These are phyloP conservation scores for Pteronotus mesoamericanus DNA, from an alignment of 2,797 vertebrate species.

Conservation along the genomic window DNA sequence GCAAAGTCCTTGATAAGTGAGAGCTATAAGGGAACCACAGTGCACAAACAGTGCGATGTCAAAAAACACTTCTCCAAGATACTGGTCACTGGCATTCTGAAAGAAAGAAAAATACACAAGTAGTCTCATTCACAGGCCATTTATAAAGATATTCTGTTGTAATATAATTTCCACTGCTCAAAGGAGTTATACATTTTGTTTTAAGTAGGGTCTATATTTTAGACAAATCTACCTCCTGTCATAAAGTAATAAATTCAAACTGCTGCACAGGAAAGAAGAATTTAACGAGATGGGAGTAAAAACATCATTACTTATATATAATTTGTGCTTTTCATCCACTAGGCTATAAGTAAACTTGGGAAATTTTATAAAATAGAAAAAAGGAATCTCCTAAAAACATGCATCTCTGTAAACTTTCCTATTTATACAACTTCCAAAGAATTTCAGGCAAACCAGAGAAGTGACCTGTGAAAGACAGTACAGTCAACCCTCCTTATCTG, in stretches of 20 bases:
- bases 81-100: conserved; percentile 87
- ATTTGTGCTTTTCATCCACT: neutral
- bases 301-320: neutral
- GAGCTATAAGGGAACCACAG: conserved; percentile 85
- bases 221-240: neutral
- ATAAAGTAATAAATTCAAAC: neutral
- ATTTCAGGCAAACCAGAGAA: neutral
- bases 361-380: conserved; percentile 2
- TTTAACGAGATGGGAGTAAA: neutral
- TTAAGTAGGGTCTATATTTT: neutral
- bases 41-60: conserved; percentile 91
- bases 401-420: neutral
- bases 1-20: conserved; percentile 90
- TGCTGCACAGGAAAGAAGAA: neutral
- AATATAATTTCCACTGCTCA: neutral
- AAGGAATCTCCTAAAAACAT: neutral
- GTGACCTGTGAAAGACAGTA: neutral
- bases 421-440: neutral
- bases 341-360: neutral
- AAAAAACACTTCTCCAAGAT: conserved; percentile 92
- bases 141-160: neutral
- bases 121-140: neutral
- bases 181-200: neutral
- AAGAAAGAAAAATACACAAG: conserved; percentile 44
- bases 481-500: neutral